Evolutionary conservation across 2,797 vertebrate species (phyloP).

Genomic region (Chiloscyllium punctatum): DNA sequence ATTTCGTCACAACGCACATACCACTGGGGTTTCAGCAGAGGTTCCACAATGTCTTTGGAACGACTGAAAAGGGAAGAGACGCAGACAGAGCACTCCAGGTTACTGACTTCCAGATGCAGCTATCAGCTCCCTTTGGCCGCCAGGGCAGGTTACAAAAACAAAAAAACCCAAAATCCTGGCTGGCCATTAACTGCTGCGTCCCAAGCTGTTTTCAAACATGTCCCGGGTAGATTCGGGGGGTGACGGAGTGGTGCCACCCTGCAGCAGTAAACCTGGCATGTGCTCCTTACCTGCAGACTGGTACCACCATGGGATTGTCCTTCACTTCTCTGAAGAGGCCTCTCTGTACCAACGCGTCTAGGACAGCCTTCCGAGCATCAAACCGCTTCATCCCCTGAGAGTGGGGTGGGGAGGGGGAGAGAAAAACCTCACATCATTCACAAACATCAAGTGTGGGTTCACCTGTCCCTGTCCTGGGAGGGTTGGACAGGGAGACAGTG

Average conservation of each 20-base stretch:
- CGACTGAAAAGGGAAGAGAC: conserved; percentile 56
- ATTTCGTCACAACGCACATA: conserved; percentile 77
- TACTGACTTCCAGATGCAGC: no score
- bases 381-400: conserved; percentile 84
- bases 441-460: no score
- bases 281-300: conserved; percentile 75
- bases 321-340: conserved; percentile 75
- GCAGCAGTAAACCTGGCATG: neutral
- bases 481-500: no score
- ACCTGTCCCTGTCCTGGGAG: neutral
- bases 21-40: conserved; percentile 84
- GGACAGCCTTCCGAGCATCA: conserved; percentile 71
- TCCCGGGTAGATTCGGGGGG: no score
- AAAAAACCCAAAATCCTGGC: neutral
- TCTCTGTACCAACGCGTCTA: conserved; percentile 70
- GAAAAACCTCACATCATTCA: no score
- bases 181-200: neutral
- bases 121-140: no score
- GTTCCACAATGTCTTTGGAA: conserved; percentile 88
- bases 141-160: no score
- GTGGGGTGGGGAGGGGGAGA: no score
- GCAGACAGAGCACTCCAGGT: no score
- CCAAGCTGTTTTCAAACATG: neutral
- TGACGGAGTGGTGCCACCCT: accelerated
- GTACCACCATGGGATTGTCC: conserved; percentile 92